Conservation (phyloP, 2,113 vertebrate genomes). For the Boulengeromyrus knoepffleri region DNA sequence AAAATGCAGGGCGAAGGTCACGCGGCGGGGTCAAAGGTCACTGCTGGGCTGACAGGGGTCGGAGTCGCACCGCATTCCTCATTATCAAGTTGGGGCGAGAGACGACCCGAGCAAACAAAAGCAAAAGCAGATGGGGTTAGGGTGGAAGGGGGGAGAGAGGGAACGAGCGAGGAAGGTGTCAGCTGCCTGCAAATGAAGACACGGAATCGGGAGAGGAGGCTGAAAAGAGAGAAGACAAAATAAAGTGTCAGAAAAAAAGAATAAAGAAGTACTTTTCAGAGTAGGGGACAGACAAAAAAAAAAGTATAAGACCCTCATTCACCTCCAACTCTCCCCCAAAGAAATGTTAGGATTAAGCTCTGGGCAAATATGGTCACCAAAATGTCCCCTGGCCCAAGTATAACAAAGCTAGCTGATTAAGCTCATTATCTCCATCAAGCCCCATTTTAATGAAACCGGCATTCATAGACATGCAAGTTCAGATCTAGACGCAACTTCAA, state of each 20-base stretch:
- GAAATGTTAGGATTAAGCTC: constrained; percentile 56
- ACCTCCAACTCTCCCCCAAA: background rate
- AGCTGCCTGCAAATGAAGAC: constrained; percentile 69
- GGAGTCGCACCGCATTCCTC: constrained; percentile 99
- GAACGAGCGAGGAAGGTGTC: constrained; percentile 85
- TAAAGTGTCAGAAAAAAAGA: constrained; percentile 12
- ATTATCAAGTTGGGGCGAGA: constrained; percentile 99
- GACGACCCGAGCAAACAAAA: constrained; percentile 95
- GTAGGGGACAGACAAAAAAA: constrained; percentile 43
- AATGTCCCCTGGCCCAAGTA: constrained; percentile 39
- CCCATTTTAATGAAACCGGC: background rate
- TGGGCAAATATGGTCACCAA: constrained; percentile 61
- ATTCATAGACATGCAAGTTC: background rate
- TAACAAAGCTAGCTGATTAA: constrained; percentile 41
- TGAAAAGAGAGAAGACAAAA: constrained; percentile 19
- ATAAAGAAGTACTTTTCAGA: constrained; percentile 2
- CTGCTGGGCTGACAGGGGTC: constrained; percentile 93
- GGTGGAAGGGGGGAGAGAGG: constrained; percentile 59
- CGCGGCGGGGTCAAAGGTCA: constrained; percentile 89
- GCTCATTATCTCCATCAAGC: background rate
- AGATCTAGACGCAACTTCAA: background rate
- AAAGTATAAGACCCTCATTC: background rate
- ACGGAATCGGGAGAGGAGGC: background rate
- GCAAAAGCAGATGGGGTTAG: constrained; percentile 93
- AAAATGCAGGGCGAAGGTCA: constrained; percentile 91